Base-by-base conservation (phyloP, 2,113 vertebrate genomes). In the Diadophis punctatus region DNA sequence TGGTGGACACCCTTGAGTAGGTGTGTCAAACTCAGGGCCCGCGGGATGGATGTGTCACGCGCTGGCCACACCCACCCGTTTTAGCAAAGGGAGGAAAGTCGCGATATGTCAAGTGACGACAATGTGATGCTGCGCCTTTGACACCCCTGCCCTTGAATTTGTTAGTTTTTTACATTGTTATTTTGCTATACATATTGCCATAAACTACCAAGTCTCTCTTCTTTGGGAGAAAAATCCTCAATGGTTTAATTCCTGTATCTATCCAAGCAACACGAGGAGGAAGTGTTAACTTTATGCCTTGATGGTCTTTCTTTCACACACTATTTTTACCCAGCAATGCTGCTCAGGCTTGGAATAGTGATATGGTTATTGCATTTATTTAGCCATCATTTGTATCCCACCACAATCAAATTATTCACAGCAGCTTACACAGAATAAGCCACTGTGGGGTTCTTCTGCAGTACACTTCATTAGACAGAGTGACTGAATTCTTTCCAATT, bases 261-360 rank as follows among this genome's bases (percentile, higher is more conserved):
- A 49, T 48, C 25, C 86, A 87, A 87, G 34, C 86, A 51, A 5
- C 27, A 49, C 1, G 48, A 80, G 68, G 68, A 80, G 68, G 68
- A 80, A 80, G 18, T 43, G 18, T 43, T 43, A 80, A 25, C 22
- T 34, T 60, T 10, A 8, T 16, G 55, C 27, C 53, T 3, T 30
- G 11, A 18, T 10, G 8, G 1, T 96, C 93, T 93, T 90, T 91
- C 63, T 96, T 94, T 93, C 96, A 90, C 53, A 93, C 85, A 93
- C 39, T 90, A 55, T 92, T 93, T 55, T 93, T 95, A 92, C 58
- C 74, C 48, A 88, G 90, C 94, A 91, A 95, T 94, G 23, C 9
- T 63, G 56, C 93, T 0, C 88, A 90, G 14, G 39, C 0, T 48
- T n/a, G 23, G 20, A 90, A 30, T 16, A 14, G 14, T 34, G 30